Evolutionary conservation across 2,888 invertebrate genomes (phyloP), one percentile per base, ranked within the genome.

Genomic region (Bedellia somnulentella): DNA sequence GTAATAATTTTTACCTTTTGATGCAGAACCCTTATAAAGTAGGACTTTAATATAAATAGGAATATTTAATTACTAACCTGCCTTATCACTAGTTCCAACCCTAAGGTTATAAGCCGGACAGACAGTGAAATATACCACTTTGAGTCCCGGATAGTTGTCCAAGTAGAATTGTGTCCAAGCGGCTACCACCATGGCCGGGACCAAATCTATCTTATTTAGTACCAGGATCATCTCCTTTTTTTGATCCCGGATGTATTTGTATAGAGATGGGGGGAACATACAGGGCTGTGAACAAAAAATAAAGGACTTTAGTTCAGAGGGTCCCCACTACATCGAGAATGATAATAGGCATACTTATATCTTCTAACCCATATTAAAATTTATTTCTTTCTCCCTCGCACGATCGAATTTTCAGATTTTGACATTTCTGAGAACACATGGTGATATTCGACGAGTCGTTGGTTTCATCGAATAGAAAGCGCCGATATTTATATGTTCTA

Each of bases 181-280:
- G 0, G 88, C 80, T 6, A 93, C 92, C 14, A 91, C 73, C 0
- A 84, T 58, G 0, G 92, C 80, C 0, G 91, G 87, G 0, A 89
- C 91, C 38, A 96, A 62, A 63, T 97, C 97, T 21, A 94, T 85
- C 77, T 97, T 97, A 61, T 97, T 97, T 6, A 97, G 58, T 0
- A 96, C 85, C 8, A 97, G 53, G 36, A 97, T 88, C 64, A 95
- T 86, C 25, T 87, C 80, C 54, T 94, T 94, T n/a, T 83, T 80
- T 27, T 91, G 64, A 0, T 80, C 80, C 2, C 83, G 77, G 0
- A 85, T 82, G 52, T 91, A 86, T 6, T 85, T 66, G 55, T 93
- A 94, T 0, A 97, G 71, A 2, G 89, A 87, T 0, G 95, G 94
- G 0, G 96, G 93, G 57, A 96, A 94, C 83, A 94, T 86, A 51